Evolutionary conservation across 2,797 vertebrate species (phyloP).

Genomic region (Oophaga sylvatica): DNA sequence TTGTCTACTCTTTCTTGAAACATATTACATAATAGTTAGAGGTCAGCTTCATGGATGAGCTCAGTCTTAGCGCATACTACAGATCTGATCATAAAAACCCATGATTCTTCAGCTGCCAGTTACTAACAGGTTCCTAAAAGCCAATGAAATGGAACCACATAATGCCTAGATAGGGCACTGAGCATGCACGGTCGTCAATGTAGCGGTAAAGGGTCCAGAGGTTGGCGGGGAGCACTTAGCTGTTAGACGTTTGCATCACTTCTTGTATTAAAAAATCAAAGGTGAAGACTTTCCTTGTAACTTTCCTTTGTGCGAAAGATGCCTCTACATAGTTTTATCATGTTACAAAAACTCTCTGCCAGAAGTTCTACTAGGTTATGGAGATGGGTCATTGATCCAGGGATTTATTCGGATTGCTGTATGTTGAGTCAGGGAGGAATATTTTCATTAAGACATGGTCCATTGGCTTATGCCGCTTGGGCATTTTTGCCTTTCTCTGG

Average conservation of each 20-base stretch:
- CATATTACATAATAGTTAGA: constrained; percentile 17
- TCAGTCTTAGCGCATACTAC: constrained; percentile 21
- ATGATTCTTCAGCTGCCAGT: background rate
- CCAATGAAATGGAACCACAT: background rate
- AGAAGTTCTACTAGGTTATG: no score
- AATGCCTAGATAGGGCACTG: background rate
- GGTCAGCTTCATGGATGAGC: constrained; percentile 26
- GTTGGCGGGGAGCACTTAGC: background rate
- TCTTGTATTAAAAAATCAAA: background rate
- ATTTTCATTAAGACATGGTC: no score
- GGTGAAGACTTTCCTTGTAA: background rate
- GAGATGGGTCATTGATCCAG: no score
- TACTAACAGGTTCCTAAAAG: constrained; percentile 1
- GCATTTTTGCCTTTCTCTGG: no score
- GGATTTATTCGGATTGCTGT: no score
- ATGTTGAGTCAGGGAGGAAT: no score
- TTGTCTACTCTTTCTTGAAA: constrained; percentile 23
- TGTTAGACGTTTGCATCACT: no score
- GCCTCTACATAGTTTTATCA: background rate
- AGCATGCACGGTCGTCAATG: background rate
- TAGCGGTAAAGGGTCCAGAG: background rate
- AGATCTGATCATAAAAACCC: background rate
- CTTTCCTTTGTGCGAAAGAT: background rate
- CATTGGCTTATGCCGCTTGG: no score
- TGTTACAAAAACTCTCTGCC: no score